Evolutionary conservation across 1,140 invertebrate species (phyloP).

Genomic region (Chironomus striatipennis): DNA sequence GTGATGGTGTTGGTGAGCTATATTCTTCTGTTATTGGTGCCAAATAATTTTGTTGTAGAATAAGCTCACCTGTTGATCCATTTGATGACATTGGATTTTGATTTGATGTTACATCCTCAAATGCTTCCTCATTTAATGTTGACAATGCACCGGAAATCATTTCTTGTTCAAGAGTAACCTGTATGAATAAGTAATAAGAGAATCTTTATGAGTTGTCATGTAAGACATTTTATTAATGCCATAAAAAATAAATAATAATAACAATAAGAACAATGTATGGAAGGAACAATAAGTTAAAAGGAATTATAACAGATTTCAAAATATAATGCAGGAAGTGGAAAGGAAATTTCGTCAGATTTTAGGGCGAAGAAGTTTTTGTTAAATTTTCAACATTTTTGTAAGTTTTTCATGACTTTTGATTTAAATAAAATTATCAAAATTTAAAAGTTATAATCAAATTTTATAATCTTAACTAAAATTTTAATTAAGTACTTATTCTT

Average conservation of each 20-base stretch:
- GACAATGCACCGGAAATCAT: slow-evolving; percentile 89
- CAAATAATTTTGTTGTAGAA: slow-evolving; percentile 39
- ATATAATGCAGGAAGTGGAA: too few relatives aligned
- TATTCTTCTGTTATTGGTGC: slow-evolving; percentile 40
- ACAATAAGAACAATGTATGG: neutral
- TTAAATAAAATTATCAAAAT: too few relatives aligned
- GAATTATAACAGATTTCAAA: too few relatives aligned
- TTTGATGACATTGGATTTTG: slow-evolving; percentile 43
- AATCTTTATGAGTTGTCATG: neutral
- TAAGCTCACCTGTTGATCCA: slow-evolving; percentile 42
- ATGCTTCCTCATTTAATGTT: slow-evolving; percentile 83
- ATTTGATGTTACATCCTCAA: slow-evolving; percentile 68
- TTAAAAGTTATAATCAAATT: too few relatives aligned
- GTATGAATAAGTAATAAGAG: slow-evolving; percentile 28
- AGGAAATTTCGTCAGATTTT: too few relatives aligned
- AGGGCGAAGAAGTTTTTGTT: too few relatives aligned
- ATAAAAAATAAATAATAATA: neutral
- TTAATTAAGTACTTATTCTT: too few relatives aligned
- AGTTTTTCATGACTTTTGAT: too few relatives aligned
- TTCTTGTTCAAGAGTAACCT: slow-evolving; percentile 88
- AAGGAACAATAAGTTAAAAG: neutral
- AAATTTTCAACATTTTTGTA: too few relatives aligned
- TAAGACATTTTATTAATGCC: neutral
- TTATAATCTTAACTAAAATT: too few relatives aligned
- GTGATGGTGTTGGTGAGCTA: slow-evolving; percentile 32